Base-by-base conservation (phyloP, 2,797 vertebrate genomes). In the Echeneis naucrates region DNA sequence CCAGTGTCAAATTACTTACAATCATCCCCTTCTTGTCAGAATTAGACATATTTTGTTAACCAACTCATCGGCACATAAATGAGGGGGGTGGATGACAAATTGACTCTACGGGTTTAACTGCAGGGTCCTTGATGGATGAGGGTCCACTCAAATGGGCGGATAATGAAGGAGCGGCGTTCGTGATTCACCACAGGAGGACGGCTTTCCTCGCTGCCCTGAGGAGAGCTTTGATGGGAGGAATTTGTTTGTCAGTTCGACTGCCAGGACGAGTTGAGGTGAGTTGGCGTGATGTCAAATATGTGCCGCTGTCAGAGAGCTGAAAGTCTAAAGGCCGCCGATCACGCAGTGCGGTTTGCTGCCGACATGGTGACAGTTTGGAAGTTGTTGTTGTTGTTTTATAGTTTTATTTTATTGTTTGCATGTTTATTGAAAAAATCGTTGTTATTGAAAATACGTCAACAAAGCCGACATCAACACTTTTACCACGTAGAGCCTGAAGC, bases 1-100 rank as follows among this genome's bases (percentile, higher is more conserved):
- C 77, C 55, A 50, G 17, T 53, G 55, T 83, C 66, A 76, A 79
- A 88, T 86, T 72, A 82, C 69, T 69, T 65, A 69, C 55, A 84
- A 86, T 84, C 70, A 84, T 81, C 62, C 38, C 47, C 69, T 77
- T 86, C 51, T 87, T 80, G 68, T 79, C 66, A 71, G 64, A 79
- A 62, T 72, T 78, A 64, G 51, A 78, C 72, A 75, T 63, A 54
- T 83, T 87, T 82, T 70, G 30, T 82, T 68, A 63, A 75, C 44
- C 44, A 21, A 59, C 37, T 85, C 80, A 68, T 42, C 80, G 74
- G 54, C 67, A 75, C 75, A 75, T 75, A 80, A 79, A 73, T 56
- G 21, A 70, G 50, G 48, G 53, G 38, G 30, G n/a, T 55, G 52
- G 66, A 62, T 61, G 73, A 75, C 59, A 82, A 82, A 86, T 78